These are phyloP conservation scores for Tarsius wallacei DNA, from an alignment of 2,797 vertebrate species.

Conservation along the genomic window DNA sequence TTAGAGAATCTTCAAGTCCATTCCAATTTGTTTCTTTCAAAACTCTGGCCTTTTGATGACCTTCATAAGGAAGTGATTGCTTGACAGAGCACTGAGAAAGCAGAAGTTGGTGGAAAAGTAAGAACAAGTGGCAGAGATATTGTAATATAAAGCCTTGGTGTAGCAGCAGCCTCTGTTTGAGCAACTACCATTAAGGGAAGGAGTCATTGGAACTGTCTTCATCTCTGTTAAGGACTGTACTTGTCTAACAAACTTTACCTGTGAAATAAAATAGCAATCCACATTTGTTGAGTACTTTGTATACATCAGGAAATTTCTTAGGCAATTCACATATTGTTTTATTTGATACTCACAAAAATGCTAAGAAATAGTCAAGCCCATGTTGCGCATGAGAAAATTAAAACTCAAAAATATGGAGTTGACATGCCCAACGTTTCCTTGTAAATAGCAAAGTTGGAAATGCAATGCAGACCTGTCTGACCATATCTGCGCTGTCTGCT, in stretches of 20 bases:
- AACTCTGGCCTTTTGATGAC: background rate
- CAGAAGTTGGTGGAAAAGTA: background rate
- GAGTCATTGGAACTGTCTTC: background rate
- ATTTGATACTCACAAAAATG: background rate
- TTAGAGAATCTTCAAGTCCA: background rate
- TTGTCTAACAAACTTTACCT: background rate
- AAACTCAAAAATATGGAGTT: background rate
- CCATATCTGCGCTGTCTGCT: background rate
- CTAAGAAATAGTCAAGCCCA: background rate
- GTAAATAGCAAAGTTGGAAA: background rate
- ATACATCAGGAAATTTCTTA: background rate
- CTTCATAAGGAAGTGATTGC: background rate
- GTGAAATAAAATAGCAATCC: background rate
- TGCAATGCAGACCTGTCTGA: background rate
- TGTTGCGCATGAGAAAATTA: slow-evolving; percentile 20
- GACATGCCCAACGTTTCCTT: background rate
- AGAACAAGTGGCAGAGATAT: background rate
- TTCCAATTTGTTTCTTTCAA: background rate
- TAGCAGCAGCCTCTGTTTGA: background rate
- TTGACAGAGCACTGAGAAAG: background rate
- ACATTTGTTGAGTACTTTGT: slow-evolving; percentile 27
- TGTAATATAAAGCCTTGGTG: background rate
- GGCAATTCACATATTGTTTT: background rate
- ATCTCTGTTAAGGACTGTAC: background rate
- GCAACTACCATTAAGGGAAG: background rate